These are phyloP conservation scores for Oscarella lobularis DNA, from an alignment of 37 sponge, comb jelly and placozoan genomes.

Conservation along the genomic window DNA sequence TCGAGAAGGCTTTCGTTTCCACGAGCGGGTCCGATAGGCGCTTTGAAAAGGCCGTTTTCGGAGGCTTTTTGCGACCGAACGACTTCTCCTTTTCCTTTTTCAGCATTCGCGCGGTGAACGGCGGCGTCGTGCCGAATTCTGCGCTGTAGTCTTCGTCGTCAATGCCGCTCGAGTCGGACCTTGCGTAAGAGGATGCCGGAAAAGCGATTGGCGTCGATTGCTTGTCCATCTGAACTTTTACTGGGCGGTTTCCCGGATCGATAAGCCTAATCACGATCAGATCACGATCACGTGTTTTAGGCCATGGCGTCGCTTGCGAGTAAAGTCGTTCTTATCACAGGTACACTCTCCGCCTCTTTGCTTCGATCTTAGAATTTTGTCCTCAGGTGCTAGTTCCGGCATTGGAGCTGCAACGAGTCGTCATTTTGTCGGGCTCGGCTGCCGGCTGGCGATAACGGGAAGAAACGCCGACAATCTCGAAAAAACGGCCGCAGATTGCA, in stretches of 20 bases:
- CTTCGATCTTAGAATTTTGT: background rate
- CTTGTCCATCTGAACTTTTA: background rate
- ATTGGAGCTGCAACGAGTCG: constrained; percentile 8
- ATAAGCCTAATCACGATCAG: no score
- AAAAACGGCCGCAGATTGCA: background rate
- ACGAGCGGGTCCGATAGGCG: background rate
- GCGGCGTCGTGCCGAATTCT: background rate
- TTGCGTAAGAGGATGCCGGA: no score
- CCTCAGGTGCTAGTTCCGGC: constrained; percentile 7
- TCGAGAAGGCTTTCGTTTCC: background rate
- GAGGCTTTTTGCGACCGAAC: no score
- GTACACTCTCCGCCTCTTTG: background rate
- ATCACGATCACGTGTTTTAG: no score
- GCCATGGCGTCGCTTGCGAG: background rate
- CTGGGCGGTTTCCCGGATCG: background rate
- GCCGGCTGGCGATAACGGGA: background rate
- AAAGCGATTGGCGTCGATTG: background rate
- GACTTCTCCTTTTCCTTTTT: background rate
- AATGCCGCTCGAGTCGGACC: no score
- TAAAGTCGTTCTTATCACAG: background rate
- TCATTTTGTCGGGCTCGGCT: background rate
- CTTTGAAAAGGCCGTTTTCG: background rate
- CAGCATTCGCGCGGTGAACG: background rate
- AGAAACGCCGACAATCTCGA: constrained; percentile 3
- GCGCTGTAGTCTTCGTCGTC: background rate